Conservation (phyloP, 2,113 vertebrate species). For the Pyrgilauda ruficollis region DNA sequence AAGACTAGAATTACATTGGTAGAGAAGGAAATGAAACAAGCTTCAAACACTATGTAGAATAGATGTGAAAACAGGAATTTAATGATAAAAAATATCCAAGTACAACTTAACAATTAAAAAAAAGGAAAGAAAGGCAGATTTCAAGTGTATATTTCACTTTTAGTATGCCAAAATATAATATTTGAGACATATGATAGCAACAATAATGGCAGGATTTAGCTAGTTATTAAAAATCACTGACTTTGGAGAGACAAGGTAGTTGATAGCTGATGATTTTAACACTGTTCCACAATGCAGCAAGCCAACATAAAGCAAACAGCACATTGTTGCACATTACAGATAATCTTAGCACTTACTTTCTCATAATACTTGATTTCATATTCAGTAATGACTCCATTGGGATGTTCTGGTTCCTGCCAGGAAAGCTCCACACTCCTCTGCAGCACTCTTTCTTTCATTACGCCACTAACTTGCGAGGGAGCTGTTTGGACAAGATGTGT, state of each 20-base stretch:
- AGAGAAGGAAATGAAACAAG: not conserved
- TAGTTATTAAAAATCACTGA: constrained; percentile 23
- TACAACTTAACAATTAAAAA: not conserved
- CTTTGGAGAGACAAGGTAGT: not conserved
- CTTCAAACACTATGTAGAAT: not conserved
- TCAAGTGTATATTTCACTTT: not conserved
- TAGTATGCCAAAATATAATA: not conserved
- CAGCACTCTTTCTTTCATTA: constrained; percentile 93
- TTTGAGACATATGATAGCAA: not conserved
- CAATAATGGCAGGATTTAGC: not conserved
- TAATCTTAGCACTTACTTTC: constrained; percentile 84
- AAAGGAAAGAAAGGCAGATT: not conserved
- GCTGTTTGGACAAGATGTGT: constrained; percentile 85
- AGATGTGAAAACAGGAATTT: not conserved
- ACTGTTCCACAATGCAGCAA: not conserved
- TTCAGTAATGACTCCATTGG: constrained; percentile 98
- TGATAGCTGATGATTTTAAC: not conserved
- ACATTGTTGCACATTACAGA: not conserved
- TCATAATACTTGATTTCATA: constrained; percentile 99
- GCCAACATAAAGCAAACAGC: not conserved
- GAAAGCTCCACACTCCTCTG: constrained; percentile 94
- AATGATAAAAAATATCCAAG: not conserved
- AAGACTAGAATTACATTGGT: not conserved
- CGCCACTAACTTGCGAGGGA: constrained; percentile 94
- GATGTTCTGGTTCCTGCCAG: constrained; percentile 97